Conservation (phyloP, 1,140 invertebrate species). For the Rhopalosiphum maidis region DNA sequence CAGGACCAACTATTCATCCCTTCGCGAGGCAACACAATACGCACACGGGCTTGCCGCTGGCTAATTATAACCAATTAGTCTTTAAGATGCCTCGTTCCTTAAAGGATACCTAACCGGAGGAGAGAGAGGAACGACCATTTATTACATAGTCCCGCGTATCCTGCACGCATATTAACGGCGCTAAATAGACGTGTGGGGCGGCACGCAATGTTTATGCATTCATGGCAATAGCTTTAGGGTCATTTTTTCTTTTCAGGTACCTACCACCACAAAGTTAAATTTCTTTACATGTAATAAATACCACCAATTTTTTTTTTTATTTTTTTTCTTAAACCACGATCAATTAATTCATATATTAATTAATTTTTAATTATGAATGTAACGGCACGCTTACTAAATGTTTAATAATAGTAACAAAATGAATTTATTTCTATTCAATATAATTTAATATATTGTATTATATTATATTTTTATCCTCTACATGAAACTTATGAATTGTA, state of each 20-base stretch:
- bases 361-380: not conserved
- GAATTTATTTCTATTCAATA: not conserved
- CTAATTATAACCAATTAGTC: slow-evolving; percentile 58
- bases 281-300: not conserved
- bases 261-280: not conserved
- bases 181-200: slow-evolving; percentile 42
- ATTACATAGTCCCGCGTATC: slow-evolving; percentile 10
- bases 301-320: not conserved
- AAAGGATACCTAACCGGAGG: not conserved
- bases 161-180: slow-evolving; percentile 22
- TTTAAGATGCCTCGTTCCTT: slow-evolving; percentile 45
- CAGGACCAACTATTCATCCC: slow-evolving; percentile 44
- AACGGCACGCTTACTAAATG: not conserved
- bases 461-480: too few species aligned
- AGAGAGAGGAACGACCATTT: slow-evolving; percentile 14
- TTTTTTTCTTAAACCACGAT: too few species aligned
- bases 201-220: slow-evolving; percentile 11
- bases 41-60: not conserved
- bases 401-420: not conserved
- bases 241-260: slow-evolving; percentile 1
- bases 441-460: not conserved
- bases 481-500: too few species aligned
- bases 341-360: not conserved
- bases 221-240: slow-evolving; percentile 13
- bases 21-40: slow-evolving; percentile 45